Conservation (phyloP, 1,140 invertebrate species). For the Hestina assimilis region DNA sequence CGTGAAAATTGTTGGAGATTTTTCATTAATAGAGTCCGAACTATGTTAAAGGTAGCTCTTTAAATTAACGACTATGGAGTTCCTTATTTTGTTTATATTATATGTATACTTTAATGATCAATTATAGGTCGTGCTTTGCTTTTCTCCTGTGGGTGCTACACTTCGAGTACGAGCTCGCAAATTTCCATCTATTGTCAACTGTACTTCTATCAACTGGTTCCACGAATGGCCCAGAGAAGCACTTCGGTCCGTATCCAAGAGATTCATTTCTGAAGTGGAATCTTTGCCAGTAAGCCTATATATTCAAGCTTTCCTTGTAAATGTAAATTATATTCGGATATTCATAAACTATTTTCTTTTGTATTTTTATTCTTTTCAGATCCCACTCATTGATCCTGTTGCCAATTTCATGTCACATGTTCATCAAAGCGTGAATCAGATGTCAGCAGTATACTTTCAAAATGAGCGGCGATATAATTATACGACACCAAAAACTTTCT, state of each 20-base stretch:
- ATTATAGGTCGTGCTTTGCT: slow-evolving; percentile 88
- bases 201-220: slow-evolving; percentile 96
- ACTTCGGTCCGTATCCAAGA: slow-evolving; percentile 90
- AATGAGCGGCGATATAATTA: slow-evolving; percentile 97
- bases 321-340: background rate
- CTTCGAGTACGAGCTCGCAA: slow-evolving; percentile 91
- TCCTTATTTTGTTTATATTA: too few species aligned
- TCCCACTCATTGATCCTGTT: slow-evolving; percentile 81
- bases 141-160: slow-evolving; percentile 94
- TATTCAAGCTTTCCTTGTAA: background rate
- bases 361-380: slow-evolving; percentile 47
- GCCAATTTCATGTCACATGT: slow-evolving; percentile 94
- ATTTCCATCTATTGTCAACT: slow-evolving; percentile 96
- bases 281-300: slow-evolving; percentile 81
- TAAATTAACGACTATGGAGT: too few species aligned
- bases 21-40: slow-evolving; percentile 94
- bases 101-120: background rate
- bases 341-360: background rate
- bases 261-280: slow-evolving; percentile 89
- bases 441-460: slow-evolving; percentile 88
- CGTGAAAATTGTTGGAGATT: slow-evolving; percentile 97
- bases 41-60: slow-evolving; percentile 80
- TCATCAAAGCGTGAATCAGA: slow-evolving; percentile 92
- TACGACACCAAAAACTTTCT: slow-evolving; percentile 96
- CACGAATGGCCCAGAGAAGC: slow-evolving; percentile 97